Conservation (phyloP, 2,113 vertebrate genomes). For the Enhydra lutris region DNA sequence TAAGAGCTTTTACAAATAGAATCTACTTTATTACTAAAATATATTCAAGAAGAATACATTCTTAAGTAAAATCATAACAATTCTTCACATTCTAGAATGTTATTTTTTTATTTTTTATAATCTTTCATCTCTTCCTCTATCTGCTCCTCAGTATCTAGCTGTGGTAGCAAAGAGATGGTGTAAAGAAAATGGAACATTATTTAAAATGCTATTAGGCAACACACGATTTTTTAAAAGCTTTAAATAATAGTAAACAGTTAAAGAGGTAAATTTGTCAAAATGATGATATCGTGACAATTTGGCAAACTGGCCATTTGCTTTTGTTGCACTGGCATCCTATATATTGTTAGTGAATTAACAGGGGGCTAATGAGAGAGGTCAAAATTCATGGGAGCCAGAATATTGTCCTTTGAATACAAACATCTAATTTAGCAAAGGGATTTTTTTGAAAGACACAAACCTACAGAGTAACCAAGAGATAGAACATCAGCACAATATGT, state of each 20-base stretch:
- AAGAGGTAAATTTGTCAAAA: not conserved
- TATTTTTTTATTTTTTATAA: not conserved
- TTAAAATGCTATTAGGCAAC: not conserved
- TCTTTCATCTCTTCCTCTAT: not conserved
- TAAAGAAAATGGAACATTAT: not conserved
- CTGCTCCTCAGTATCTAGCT: not conserved
- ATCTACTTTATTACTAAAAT: not conserved
- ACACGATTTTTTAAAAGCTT: not conserved
- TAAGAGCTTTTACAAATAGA: not conserved
- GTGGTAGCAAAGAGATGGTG: not conserved
- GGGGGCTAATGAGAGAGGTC: not conserved
- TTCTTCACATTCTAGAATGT: not conserved
- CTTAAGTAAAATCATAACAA: not conserved
- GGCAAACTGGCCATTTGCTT: not conserved
- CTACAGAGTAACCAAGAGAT: not conserved
- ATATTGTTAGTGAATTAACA: not conserved
- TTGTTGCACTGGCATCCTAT: not conserved
- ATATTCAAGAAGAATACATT: not conserved
- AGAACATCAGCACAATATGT: not conserved
- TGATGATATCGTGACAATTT: not conserved
- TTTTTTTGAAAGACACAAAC: not conserved
- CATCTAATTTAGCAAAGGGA: not conserved
- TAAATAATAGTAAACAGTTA: not conserved
- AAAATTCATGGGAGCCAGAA: not conserved
- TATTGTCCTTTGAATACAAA: not conserved